Conservation (phyloP, 2,888 invertebrate species). For the Oscheius sp. region DNA sequence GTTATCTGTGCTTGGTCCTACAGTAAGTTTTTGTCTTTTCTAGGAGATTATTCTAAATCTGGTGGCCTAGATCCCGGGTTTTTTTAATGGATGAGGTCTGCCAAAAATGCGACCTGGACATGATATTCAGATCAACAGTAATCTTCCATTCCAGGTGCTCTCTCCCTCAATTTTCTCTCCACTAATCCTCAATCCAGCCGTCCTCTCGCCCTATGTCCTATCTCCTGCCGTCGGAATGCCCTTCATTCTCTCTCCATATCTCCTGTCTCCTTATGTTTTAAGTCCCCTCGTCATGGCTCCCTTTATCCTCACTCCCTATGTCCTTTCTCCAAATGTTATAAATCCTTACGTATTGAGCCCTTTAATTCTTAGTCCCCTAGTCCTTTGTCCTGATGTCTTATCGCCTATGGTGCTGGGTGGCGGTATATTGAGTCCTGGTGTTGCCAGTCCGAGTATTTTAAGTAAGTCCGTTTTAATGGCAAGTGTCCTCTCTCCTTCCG, state of each 20-base stretch:
- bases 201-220: constrained; percentile 61
- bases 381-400: constrained; percentile 54
- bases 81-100: too few relatives aligned
- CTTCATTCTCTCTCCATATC: constrained; percentile 54
- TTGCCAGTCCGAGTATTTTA: constrained; percentile 65
- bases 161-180: constrained; percentile 70
- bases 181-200: constrained; percentile 37
- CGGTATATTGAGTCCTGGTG: constrained; percentile 64
- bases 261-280: constrained; percentile 65
- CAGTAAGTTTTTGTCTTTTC: constrained; percentile 42
- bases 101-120: too few relatives aligned
- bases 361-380: constrained; percentile 53
- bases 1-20: constrained; percentile 53
- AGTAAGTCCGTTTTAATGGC: constrained; percentile 64
- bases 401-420: constrained; percentile 63
- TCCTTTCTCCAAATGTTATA: constrained; percentile 63
- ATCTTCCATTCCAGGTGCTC: constrained; percentile 50
- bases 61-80: too few relatives aligned
- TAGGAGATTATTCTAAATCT: too few relatives aligned
- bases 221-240: constrained; percentile 50
- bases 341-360: constrained; percentile 69
- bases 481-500: constrained; percentile 64
- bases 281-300: constrained; percentile 63
- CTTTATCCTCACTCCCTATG: constrained; percentile 60
- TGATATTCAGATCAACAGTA: too few relatives aligned